Percentiles rank a stretch among this genome's conserved stretches.
These are phyloP conservation scores for Leptura quadrifasciata DNA, from an alignment of 2,888 invertebrate species.

Conservation along the genomic window DNA sequence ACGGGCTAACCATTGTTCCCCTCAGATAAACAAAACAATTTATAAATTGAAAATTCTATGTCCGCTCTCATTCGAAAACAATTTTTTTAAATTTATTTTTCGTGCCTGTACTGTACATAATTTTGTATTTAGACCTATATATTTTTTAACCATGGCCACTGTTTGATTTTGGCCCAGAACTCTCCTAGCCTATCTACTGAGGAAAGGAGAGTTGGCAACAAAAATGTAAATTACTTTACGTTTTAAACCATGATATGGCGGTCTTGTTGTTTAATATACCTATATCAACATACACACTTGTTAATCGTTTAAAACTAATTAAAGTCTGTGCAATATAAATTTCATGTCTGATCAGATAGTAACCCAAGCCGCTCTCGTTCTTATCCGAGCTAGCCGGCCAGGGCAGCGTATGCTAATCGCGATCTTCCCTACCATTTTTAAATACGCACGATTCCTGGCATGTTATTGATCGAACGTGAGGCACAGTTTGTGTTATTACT, in stretches of 20 bases:
- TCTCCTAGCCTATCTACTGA: too few relatives aligned
- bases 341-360: constrained; percentile 39
- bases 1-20: too few relatives aligned
- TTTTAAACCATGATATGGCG: not conserved
- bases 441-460: constrained; percentile 32
- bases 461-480: constrained; percentile 36
- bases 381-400: constrained; percentile 16
- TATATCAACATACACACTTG: not conserved
- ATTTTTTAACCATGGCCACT: too few relatives aligned
- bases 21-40: too few relatives aligned
- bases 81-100: too few relatives aligned
- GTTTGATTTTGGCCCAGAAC: too few relatives aligned
- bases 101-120: too few relatives aligned
- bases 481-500: constrained; percentile 15
- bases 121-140: too few relatives aligned
- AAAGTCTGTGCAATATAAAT: constrained; percentile 26
- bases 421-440: constrained; percentile 39
- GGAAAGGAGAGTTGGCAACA: too few relatives aligned
- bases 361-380: constrained; percentile 12
- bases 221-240: too few relatives aligned
- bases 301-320: constrained; percentile 12
- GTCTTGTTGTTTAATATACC: not conserved
- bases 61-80: too few relatives aligned
- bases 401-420: constrained; percentile 38
- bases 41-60: too few relatives aligned